Evolutionary conservation across 2,797 vertebrate species (phyloP).

Genomic region (Peromyscus eremicus): DNA sequence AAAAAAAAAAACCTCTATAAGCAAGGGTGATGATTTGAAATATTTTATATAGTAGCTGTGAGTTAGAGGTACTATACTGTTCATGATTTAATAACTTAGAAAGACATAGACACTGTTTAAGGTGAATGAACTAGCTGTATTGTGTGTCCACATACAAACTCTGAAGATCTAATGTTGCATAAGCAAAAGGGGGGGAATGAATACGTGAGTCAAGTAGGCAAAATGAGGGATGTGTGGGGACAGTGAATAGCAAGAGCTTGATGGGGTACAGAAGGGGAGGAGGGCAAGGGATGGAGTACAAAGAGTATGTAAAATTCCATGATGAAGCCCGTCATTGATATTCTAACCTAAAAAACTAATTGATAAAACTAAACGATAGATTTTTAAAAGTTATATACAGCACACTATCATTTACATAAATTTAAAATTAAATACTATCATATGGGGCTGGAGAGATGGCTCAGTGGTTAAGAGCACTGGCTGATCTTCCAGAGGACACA

Average conservation of each 20-base stretch:
- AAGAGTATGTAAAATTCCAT: neutral
- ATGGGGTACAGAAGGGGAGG: neutral
- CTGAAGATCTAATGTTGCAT: neutral
- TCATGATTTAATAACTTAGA: neutral
- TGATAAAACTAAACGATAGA: neutral
- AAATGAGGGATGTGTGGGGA: neutral
- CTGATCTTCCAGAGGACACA: neutral
- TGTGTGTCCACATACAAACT: neutral
- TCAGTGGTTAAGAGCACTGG: neutral
- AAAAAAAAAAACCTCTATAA: neutral
- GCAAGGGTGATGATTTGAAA: neutral
- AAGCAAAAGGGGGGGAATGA: neutral
- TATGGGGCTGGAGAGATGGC: neutral
- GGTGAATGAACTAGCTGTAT: neutral
- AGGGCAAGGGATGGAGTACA: neutral
- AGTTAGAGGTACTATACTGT: neutral
- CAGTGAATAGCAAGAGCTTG: neutral
- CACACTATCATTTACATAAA: neutral
- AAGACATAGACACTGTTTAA: neutral
- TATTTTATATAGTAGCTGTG: neutral
- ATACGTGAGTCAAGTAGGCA: neutral
- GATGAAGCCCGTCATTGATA: no score
- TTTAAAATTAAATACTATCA: constrained; percentile 24
- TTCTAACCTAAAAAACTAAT: neutral
- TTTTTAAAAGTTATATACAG: neutral